Evolutionary conservation across 2,888 invertebrate species (phyloP).

Genomic region (Anodontia alba): DNA sequence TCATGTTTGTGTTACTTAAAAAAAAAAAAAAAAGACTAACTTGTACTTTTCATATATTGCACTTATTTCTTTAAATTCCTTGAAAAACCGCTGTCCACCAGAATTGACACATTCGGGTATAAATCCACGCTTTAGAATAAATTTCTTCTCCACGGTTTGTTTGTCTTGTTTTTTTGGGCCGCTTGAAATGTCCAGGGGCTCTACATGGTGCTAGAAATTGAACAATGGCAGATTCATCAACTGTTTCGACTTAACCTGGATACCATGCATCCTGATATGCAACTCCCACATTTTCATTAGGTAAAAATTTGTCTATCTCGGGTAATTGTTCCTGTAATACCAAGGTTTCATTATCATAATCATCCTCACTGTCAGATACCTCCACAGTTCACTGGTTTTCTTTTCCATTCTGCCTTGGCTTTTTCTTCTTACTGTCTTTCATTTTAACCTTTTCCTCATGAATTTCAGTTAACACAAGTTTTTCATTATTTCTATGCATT

Average conservation of each 20-base stretch:
- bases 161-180: conserved; percentile 21
- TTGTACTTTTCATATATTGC: not conserved
- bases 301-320: not conserved
- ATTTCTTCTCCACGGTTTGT: conserved; percentile 31
- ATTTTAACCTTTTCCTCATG: conserved; percentile 26
- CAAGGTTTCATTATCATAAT: not conserved
- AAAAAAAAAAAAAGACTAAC: not conserved
- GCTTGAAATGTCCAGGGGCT: conserved; percentile 8
- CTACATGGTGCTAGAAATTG: conserved; percentile 25
- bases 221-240: not conserved
- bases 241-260: conserved; percentile 8
- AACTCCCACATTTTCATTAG: conserved; percentile 14
- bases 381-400: no score
- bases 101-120: conserved; percentile 41
- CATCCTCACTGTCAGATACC: not conserved
- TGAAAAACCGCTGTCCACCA: conserved; percentile 30
- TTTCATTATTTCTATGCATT: conserved; percentile 29
- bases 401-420: not conserved
- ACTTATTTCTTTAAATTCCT: conserved; percentile 9
- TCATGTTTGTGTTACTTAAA: not conserved
- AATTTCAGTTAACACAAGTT: conserved; percentile 26
- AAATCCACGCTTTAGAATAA: conserved; percentile 24
- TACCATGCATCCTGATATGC: conserved; percentile 37
- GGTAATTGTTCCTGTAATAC: conserved; percentile 3
- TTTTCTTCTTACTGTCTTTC: not conserved